Evolutionary conservation across 2,113 vertebrate species (phyloP).

Genomic region (Gorilla gorilla): DNA sequence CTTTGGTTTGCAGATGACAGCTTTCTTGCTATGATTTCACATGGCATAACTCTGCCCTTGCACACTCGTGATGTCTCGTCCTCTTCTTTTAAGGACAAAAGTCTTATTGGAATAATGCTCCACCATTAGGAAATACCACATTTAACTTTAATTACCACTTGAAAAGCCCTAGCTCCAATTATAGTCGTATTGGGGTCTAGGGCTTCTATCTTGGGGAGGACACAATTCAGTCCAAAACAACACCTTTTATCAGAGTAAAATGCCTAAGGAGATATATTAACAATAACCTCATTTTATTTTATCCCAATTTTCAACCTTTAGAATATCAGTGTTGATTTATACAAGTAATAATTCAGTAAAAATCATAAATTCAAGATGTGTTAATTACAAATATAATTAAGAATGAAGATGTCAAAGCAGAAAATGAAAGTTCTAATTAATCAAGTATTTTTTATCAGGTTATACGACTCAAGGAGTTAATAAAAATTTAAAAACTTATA

Average conservation of each 20-base stretch:
- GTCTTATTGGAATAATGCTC: neutral
- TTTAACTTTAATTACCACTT: neutral
- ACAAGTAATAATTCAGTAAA: neutral
- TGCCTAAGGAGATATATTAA: neutral
- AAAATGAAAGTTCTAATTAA: neutral
- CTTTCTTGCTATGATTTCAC: neutral
- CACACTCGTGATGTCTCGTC: neutral
- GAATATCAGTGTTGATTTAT: neutral
- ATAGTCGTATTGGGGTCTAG: neutral
- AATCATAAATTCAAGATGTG: neutral
- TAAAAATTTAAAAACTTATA: neutral
- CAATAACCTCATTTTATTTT: neutral
- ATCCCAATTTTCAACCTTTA: neutral
- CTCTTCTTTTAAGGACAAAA: neutral
- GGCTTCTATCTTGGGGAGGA: neutral
- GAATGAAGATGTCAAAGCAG: neutral
- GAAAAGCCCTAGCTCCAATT: neutral
- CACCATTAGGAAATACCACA: neutral
- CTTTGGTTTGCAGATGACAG: neutral
- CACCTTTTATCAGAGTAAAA: neutral
- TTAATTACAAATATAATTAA: neutral
- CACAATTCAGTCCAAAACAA: neutral
- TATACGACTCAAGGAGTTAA: neutral
- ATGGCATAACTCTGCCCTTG: neutral
- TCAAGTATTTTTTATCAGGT: neutral